A percentile compares a stretch with the other conserved stretches of the same genome.
These are phyloP conservation scores for Fragum whitleyi DNA, from an alignment of 2,888 invertebrate genomes.

Conservation along the genomic window DNA sequence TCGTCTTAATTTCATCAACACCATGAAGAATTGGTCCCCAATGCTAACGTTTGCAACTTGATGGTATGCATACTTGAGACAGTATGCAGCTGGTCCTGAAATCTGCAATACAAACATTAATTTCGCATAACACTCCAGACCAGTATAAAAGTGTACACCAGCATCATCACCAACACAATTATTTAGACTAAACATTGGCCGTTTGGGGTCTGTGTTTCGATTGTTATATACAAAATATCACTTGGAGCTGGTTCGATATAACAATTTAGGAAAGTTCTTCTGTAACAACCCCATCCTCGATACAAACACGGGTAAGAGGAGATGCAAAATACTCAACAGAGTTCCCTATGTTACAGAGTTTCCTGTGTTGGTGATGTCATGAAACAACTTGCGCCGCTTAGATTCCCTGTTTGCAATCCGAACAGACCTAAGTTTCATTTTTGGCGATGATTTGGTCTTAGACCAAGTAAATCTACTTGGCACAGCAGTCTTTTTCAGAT, in stretches of 20 bases:
- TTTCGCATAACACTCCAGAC: conserved; percentile 44
- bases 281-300: neutral
- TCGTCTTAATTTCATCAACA: conserved; percentile 43
- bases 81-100: conserved; percentile 55
- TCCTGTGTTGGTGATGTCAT: neutral
- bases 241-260: neutral
- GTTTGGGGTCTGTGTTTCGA: neutral
- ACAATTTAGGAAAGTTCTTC: neutral
- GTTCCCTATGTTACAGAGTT: neutral
- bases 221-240: neutral
- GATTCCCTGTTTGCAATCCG: neutral
- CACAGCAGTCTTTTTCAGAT: neutral
- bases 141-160: conserved; percentile 56
- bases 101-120: conserved; percentile 1
- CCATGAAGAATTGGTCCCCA: conserved; percentile 38
- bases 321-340: too few relatives aligned
- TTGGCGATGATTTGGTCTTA: neutral
- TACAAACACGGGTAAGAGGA: neutral
- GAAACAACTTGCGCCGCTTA: neutral
- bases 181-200: neutral
- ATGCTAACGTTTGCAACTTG: conserved; percentile 21
- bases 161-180: conserved; percentile 41
- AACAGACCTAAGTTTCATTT: neutral
- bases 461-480: neutral
- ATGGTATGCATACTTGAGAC: conserved; percentile 39